These are phyloP conservation scores for Monochamus alternatus DNA, from an alignment of 2,888 invertebrate species.

Conservation along the genomic window DNA sequence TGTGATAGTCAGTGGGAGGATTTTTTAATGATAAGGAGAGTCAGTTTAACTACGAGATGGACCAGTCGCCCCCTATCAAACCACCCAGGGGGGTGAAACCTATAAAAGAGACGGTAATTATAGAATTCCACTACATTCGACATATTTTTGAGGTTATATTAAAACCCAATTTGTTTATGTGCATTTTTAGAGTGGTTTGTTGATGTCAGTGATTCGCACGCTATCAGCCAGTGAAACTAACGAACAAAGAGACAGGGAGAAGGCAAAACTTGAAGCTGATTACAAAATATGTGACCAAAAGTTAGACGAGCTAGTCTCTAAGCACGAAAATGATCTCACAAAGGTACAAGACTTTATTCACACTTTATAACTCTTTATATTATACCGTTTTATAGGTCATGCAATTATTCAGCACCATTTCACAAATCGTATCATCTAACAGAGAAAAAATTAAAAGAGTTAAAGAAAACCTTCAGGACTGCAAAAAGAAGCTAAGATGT, in stretches of 20 bases:
- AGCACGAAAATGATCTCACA: slow-evolving; percentile 90
- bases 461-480: slow-evolving; percentile 86
- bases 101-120: slow-evolving; percentile 86
- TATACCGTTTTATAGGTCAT: slow-evolving; percentile 67
- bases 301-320: slow-evolving; percentile 90
- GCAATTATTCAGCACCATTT: slow-evolving; percentile 84
- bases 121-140: slow-evolving; percentile 5
- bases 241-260: slow-evolving; percentile 93
- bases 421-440: slow-evolving; percentile 83
- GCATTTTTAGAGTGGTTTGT: slow-evolving; percentile 80
- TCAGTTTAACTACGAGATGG: slow-evolving; percentile 51
- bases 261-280: slow-evolving; percentile 93
- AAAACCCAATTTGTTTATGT: slow-evolving; percentile 43
- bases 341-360: slow-evolving; percentile 73
- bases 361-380: slow-evolving; percentile 39
- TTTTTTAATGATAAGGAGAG: slow-evolving; percentile 35
- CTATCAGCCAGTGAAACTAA: slow-evolving; percentile 95
- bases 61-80: slow-evolving; percentile 81
- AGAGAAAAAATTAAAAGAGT: slow-evolving; percentile 84
- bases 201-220: slow-evolving; percentile 96
- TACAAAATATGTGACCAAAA: slow-evolving; percentile 92
- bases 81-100: slow-evolving; percentile 91
- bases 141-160: slow-evolving; percentile 35
- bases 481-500: slow-evolving; percentile 89
- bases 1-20: slow-evolving; percentile 30